Percentiles rank a stretch among this genome's conserved stretches.
Evolutionary conservation across 2,888 invertebrate genomes (phyloP).

Genomic region (Troides aeacus): DNA sequence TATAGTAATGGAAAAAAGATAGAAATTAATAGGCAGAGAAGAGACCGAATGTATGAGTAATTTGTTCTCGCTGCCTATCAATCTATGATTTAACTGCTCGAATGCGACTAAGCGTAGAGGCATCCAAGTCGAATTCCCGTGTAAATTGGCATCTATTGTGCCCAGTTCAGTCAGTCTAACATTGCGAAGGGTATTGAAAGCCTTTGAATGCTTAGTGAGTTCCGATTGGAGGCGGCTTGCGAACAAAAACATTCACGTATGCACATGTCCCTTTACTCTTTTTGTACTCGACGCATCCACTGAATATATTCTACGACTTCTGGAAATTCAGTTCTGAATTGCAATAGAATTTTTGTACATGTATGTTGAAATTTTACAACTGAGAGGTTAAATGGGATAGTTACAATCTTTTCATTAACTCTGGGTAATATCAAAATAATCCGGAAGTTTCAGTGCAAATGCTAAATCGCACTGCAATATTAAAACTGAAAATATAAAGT

Average conservation of each 20-base stretch:
- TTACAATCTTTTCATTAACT: background rate
- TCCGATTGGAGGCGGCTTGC: conserved; percentile 51
- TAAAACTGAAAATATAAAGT: background rate
- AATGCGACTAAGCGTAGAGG: conserved; percentile 39
- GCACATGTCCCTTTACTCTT: background rate
- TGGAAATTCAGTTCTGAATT: background rate
- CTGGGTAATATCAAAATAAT: background rate
- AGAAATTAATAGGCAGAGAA: background rate
- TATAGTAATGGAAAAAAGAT: background rate
- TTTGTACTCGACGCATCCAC: background rate
- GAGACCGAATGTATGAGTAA: conserved; percentile 4
- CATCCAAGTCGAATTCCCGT: conserved; percentile 65
- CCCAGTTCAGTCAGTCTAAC: conserved; percentile 51
- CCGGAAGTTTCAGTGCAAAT: background rate
- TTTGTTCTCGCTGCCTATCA: conserved; percentile 19
- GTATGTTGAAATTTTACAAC: background rate
- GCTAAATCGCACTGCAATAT: background rate
- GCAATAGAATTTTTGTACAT: background rate
- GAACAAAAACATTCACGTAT: conserved; percentile 12
- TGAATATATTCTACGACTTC: background rate
- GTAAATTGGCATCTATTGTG: conserved; percentile 73
- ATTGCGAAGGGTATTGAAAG: conserved; percentile 61
- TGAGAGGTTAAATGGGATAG: background rate
- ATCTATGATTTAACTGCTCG: conserved; percentile 26
- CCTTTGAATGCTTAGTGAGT: conserved; percentile 68